Evolutionary conservation across 1,140 invertebrate genomes (phyloP), one percentile per base, ranked within the genome.

Genomic region (Euglossa dilemma): DNA sequence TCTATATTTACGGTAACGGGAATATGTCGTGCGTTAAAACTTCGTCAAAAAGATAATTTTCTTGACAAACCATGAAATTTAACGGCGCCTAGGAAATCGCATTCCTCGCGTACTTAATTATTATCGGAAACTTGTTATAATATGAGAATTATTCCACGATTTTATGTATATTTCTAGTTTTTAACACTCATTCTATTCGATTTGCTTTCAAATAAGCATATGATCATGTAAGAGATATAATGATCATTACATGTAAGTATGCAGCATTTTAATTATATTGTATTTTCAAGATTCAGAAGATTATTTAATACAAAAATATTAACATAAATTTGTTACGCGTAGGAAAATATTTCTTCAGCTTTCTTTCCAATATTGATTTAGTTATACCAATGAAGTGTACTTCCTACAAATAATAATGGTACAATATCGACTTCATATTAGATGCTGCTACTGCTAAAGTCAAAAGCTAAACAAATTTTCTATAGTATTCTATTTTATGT

Each of bases 31-130:
- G 18, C 9, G 43, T 79, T 69, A 18, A 66, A 56, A 36, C n/a
- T 28, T 18, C 43, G 52, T 67, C 20, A 71, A 54, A 20, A n/a
- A 7, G 23, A 14, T 1, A 14, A 8, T 7, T 54, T 25, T 14
- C 14, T 36, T 63, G 57, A 54, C 64, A 56, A 45, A 47, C 12
- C 47, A 20, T 73, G 69, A n/a, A 74, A 80, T 80, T 80, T 80
- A 80, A 80, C 50, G 59, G 70, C 78, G 78, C 36, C 47, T 74
- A 59, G 18, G n/a, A 80, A 80, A 80, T 70, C 47, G 76, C 64
- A 69, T 28, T 12, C 52, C 20, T 8, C 28, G 8, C 23, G 20
- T 11, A 4, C 1, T 73, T 56, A 63, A 73, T 74, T 81, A 74
- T 66, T 57, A 80, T 45, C n/a, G 28, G 28, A 28, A 61, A 81